phyloP scores from a whole-genome alignment of 1,140 invertebrate genomes.

The Aphis gossypii region DNA sequence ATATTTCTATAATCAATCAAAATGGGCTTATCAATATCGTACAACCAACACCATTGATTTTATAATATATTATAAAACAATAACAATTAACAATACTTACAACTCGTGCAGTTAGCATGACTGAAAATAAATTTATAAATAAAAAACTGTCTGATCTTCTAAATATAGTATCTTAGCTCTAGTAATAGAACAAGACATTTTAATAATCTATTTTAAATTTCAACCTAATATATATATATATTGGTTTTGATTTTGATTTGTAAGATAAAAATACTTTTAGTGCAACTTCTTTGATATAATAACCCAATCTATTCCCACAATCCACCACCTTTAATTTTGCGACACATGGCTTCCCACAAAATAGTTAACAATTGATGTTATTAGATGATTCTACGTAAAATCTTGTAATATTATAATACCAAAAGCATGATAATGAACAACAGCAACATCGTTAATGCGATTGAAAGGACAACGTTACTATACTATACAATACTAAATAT shows the following conservation, averaged over 20 bases:
- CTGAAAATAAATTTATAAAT: not conserved
- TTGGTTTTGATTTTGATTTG: not conserved
- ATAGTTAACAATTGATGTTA: not conserved
- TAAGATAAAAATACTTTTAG: not conserved
- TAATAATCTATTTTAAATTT: not conserved
- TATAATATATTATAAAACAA: too few species aligned
- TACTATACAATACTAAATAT: not conserved
- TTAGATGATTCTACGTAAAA: not conserved
- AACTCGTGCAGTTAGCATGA: not conserved
- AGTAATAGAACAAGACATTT: not conserved
- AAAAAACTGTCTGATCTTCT: not conserved
- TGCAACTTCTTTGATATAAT: not conserved
- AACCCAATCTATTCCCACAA: not conserved
- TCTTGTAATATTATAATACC: not conserved
- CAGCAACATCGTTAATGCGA: not conserved
- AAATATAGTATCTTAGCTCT: not conserved
- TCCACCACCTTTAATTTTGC: not conserved
- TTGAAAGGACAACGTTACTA: not conserved
- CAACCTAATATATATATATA: not conserved
- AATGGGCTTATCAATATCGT: not conserved
- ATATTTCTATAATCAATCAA: too few species aligned
- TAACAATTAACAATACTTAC: not conserved
- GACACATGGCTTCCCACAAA: not conserved
- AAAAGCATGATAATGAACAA: not conserved
- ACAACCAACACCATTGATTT: too few species aligned